A percentile compares a stretch with the other conserved stretches of the same genome.
phyloP scores from a whole-genome alignment of 2,113 vertebrate species.

The Zeus faber region DNA sequence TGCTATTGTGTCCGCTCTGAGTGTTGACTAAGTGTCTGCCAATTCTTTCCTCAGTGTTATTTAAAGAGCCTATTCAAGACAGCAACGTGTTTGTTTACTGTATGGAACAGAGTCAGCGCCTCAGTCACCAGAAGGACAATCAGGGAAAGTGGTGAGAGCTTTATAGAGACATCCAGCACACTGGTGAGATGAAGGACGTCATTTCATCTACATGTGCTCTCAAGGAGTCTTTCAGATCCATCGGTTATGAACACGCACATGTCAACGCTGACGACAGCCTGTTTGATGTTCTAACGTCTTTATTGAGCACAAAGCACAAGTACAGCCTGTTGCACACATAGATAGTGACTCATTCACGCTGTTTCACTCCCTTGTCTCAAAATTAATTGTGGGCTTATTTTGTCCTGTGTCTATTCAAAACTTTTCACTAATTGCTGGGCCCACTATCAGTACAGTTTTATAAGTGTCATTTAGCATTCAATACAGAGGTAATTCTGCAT shows the following conservation, averaged over 20 bases:
- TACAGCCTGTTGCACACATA: not conserved
- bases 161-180: not conserved
- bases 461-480: constrained; percentile 11
- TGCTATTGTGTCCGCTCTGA: constrained; percentile 12
- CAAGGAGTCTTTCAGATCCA: not conserved
- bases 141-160: not conserved
- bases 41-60: not conserved
- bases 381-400: not conserved
- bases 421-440: not conserved
- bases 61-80: constrained; percentile 15
- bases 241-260: not conserved
- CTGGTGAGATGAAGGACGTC: constrained; percentile 1
- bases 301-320: not conserved
- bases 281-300: not conserved
- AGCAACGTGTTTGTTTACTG: not conserved
- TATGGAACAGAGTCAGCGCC: constrained; percentile 3
- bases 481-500: not conserved
- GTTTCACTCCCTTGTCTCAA: not conserved
- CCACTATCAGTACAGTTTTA: constrained; percentile 3
- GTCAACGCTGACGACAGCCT: constrained; percentile 14
- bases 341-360: not conserved
- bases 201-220: not conserved
- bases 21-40: constrained; percentile 8
- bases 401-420: not conserved
- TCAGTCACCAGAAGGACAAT: constrained; percentile 3